Evolutionary conservation across 2,888 invertebrate genomes (phyloP).

Genomic region (Drosophila ustulata): DNA sequence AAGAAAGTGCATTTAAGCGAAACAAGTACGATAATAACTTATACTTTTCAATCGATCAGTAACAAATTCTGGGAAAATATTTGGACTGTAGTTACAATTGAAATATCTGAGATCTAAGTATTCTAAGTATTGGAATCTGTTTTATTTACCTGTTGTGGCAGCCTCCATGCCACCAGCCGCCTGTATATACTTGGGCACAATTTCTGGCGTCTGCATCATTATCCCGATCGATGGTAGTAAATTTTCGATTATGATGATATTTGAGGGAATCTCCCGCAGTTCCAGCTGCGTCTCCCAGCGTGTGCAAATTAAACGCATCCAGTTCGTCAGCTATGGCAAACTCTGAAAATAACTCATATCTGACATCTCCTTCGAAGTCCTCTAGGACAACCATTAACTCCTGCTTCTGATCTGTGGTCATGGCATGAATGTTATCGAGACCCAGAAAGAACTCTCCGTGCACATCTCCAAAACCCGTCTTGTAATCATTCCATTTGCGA

Average conservation of each 20-base stretch:
- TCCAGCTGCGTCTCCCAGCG: not conserved
- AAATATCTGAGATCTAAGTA: too few relatives aligned
- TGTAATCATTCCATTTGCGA: not conserved
- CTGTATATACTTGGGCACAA: not conserved
- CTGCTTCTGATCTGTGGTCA: slow-evolving; percentile 1
- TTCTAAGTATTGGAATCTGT: too few relatives aligned
- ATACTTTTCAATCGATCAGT: too few relatives aligned
- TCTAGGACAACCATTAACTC: not conserved
- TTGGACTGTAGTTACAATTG: too few relatives aligned
- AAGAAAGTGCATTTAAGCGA: not conserved
- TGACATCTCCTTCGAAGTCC: not conserved
- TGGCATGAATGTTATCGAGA: not conserved
- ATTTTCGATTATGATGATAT: not conserved
- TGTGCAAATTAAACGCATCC: not conserved
- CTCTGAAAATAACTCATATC: not conserved
- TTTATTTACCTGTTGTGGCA: not conserved
- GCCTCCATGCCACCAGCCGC: not conserved
- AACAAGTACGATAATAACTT: too few relatives aligned
- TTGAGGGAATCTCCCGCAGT: not conserved
- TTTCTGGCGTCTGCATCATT: not conserved
- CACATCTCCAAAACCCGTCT: not conserved
- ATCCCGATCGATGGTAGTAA: slow-evolving; percentile 2
- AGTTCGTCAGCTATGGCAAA: not conserved
- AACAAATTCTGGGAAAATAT: too few relatives aligned
- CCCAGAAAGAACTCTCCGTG: slow-evolving; percentile 3